Percentiles rank a stretch among this genome's conserved stretches.
phyloP scores from a whole-genome alignment of 2,888 invertebrate genomes.

The Fragum fragum region DNA sequence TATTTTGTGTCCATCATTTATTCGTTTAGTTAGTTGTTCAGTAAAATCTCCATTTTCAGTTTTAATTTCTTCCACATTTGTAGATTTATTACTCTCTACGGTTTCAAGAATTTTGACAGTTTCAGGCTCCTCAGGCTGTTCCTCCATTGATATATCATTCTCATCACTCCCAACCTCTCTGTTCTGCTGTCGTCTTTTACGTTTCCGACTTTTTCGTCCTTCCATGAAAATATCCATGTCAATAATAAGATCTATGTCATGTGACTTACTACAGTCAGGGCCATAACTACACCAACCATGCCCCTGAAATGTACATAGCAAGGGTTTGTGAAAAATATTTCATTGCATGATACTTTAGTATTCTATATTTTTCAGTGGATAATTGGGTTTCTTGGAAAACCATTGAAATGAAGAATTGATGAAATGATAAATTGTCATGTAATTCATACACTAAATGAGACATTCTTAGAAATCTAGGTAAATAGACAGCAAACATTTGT shows the following conservation, averaged over 20 bases:
- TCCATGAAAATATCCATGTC: conserved; percentile 77
- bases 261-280: conserved; percentile 82
- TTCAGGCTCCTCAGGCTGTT: not conserved
- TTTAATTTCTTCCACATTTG: not conserved
- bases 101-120: not conserved
- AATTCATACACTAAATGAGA: too few species aligned
- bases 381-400: too few species aligned
- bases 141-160: not conserved
- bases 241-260: conserved; percentile 86
- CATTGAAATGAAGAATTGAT: too few species aligned
- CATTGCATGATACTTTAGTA: too few species aligned
- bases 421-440: too few species aligned
- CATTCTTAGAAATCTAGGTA: too few species aligned
- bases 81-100: not conserved
- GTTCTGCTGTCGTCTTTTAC: conserved; percentile 59
- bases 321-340: too few species aligned
- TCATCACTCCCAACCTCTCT: conserved; percentile 1
- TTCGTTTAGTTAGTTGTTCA: not conserved
- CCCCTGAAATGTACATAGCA: conserved; percentile 70
- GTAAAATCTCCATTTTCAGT: not conserved
- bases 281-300: conserved; percentile 86
- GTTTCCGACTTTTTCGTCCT: conserved; percentile 73
- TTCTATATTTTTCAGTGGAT: too few species aligned
- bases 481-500: too few species aligned
- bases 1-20: not conserved